Evolutionary conservation across 92 coral and sea anemone species (phyloP).

Genomic region (Porites rus): DNA sequence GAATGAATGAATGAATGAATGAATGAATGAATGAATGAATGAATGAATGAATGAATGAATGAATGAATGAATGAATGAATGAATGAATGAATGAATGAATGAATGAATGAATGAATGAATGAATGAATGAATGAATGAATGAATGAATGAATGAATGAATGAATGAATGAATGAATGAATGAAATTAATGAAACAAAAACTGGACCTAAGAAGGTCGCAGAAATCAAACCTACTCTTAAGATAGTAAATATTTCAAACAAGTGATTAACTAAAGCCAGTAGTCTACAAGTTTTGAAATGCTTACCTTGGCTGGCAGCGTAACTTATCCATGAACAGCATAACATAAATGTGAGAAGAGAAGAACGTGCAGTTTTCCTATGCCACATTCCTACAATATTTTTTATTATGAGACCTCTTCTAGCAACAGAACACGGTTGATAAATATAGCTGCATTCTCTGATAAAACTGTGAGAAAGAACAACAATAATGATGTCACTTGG

Average conservation of each 20-base stretch:
- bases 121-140: too few relatives aligned
- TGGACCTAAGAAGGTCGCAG: too few relatives aligned
- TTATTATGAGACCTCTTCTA: neutral
- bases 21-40: too few relatives aligned
- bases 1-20: too few relatives aligned
- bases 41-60: too few relatives aligned
- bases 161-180: too few relatives aligned
- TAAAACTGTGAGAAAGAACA: neutral
- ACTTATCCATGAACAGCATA: conserved; percentile 29
- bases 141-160: too few relatives aligned
- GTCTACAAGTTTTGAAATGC: neutral
- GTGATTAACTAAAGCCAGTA: too few relatives aligned
- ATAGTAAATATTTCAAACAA: neutral
- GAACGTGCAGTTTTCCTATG: neutral
- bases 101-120: too few relatives aligned
- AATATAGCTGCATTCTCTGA: neutral
- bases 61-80: too few relatives aligned
- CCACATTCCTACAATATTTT: conserved; percentile 1
- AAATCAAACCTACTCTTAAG: neutral
- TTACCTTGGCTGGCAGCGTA: conserved; percentile 7
- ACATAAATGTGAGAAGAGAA: neutral
- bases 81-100: too few relatives aligned
- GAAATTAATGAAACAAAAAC: too few relatives aligned
- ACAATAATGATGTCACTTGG: neutral
- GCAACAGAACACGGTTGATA: neutral